Base-by-base conservation (phyloP, 2,797 vertebrate genomes). In the Margarornis squamiger region DNA sequence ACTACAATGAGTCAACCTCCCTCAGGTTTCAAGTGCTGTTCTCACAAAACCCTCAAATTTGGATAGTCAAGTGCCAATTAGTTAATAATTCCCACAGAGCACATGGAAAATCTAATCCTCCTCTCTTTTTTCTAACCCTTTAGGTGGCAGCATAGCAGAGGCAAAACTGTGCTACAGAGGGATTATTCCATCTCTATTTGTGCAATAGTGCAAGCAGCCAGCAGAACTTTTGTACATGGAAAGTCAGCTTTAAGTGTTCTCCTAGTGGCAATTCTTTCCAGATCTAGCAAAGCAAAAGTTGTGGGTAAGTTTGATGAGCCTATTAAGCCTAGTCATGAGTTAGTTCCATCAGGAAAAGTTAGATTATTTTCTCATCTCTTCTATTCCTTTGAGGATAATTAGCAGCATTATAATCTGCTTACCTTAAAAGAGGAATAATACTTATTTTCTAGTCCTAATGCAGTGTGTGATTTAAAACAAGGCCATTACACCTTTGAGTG, bases 341-440 rank as follows among this genome's bases (percentile, higher is more conserved):
- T 80, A 71, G 77, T 81, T 95, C 80, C 92, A 87, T 91, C 73
- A 95, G 80, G 77, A 93, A 90, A 96, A 94, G 71, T 93, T 85
- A 87, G 92, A 89, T 94, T 88, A 81, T 95, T 95, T 93, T 91
- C 90, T 95, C 90, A 61, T 93, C 86, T 92, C 30, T 86, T 71
- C 72, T 78, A 14, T 88, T 93, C 95, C 87, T 49, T 70, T 94
- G 95, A 87, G 94, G 79, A 77, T 90, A 96, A 96, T 94, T 94
- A 92, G 83, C 38, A 57, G 48, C 13, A 8, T 57, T 48, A 66
- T 94, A 93, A 95, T 92, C 93, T 96, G 49, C 43, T 92, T 95
- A 92, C 90, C 82, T 59, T 94, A 67, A 63, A 87, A 82, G 32
- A 82, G 48, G 57, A 85, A 88, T 71, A 94, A 90, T 90, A 88